Conservation (phyloP, 2,888 invertebrate species). For the Rapana venosa region DNA sequence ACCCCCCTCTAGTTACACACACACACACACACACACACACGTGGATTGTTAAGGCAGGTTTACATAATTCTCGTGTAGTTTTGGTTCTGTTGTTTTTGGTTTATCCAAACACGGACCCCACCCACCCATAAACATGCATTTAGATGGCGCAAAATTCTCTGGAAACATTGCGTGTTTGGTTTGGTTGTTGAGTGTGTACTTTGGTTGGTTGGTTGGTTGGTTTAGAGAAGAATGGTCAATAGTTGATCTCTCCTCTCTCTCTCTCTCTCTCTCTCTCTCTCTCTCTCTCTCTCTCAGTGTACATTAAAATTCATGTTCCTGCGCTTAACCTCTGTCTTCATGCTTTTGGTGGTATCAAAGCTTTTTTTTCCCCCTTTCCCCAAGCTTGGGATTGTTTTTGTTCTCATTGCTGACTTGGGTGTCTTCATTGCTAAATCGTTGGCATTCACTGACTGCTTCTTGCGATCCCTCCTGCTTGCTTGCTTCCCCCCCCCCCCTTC, state of each 20-base stretch:
- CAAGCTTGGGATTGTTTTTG: background rate
- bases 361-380: background rate
- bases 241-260: constrained; percentile 2
- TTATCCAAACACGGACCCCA: background rate
- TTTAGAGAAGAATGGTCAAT: background rate
- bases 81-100: background rate
- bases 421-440: no score
- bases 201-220: background rate
- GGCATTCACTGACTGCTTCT: no score
- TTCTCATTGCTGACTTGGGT: no score
- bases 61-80: background rate
- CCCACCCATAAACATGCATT: background rate
- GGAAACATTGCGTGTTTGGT: no score
- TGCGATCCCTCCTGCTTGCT: background rate
- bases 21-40: background rate
- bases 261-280: constrained; percentile 18
- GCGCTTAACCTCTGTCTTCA: background rate
- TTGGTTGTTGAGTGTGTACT: no score
- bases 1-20: background rate
- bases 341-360: background rate
- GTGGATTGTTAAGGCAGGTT: background rate
- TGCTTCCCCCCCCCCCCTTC: no score
- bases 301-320: background rate
- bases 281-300: background rate
- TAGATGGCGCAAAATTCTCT: no score